Conservation (phyloP, 2,888 invertebrate species). For the Cataglyphis albicans region DNA sequence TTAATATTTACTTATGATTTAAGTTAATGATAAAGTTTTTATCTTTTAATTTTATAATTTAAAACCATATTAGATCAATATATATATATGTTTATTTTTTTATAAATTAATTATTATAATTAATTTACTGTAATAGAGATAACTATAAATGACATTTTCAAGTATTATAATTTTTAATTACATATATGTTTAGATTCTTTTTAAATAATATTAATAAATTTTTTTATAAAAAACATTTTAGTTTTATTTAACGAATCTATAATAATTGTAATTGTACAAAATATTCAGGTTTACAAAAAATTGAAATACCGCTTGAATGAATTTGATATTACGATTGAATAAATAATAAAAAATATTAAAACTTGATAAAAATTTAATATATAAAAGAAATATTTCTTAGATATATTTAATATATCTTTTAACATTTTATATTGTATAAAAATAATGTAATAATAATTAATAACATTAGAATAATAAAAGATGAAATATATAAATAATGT, state of each 20-base stretch:
- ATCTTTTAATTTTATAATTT: slow-evolving; percentile 5
- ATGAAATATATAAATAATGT: background rate
- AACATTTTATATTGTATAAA: background rate
- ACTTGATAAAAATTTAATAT: background rate
- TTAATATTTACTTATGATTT: background rate
- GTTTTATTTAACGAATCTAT: background rate
- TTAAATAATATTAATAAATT: background rate
- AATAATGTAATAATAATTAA: background rate
- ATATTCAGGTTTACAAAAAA: background rate
- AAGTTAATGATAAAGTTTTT: background rate
- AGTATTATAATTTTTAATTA: slow-evolving; percentile 10
- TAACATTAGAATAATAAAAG: background rate
- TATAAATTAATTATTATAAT: background rate
- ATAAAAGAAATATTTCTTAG: background rate
- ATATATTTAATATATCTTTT: background rate
- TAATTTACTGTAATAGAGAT: background rate
- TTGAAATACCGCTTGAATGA: no score
- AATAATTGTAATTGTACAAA: background rate
- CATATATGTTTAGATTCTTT: background rate
- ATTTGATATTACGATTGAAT: no score
- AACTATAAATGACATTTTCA: background rate
- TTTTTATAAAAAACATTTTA: background rate
- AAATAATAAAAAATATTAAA: no score
- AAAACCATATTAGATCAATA: background rate
- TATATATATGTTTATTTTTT: no score